Evolutionary conservation across 92 coral and sea anemone species (phyloP), one percentile per base, ranked within the genome.

Genomic region (Porites lobata): DNA sequence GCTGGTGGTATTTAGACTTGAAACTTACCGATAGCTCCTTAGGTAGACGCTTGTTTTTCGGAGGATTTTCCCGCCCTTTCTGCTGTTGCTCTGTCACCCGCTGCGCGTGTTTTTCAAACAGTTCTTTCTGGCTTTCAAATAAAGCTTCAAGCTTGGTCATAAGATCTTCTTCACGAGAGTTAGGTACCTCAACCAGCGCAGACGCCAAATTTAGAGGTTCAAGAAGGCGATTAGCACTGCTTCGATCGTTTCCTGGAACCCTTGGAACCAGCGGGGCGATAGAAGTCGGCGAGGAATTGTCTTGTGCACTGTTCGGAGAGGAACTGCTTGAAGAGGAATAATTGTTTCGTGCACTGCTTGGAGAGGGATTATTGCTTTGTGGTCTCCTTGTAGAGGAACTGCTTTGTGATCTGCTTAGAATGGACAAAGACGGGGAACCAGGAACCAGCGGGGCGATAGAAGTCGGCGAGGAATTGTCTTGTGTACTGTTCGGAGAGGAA

Each of bases 21-120:
- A 24, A 24, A 24, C 26, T 24, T 32, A 32, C 3, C 38, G 38
- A 32, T 32, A 32, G 38, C 38, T 32, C 38, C 38, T 32, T 32
- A 3, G 38, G 4, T 32, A 32, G 38, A 32, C 4, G 38, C 38
- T 32, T 32, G 38, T 32, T 32, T 32, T 32, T 32, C 29, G 75
- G 38, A 19, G 75, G 75, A 24, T 70, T 70, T 70, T 70, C 52
- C 75, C 75, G 75, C 75, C 75, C 26, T 70, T 70, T 32, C 38
- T 32, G 38, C 38, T 1, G 4, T 2, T 32, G 38, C 38, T 32
- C 38, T 3, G 38, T 29, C 20, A 47, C 75, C 52, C 75, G 52
- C 75, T 70, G 32, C 75, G n/a, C 8, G 75, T 70, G 75, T 17
- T 70, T 70, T 47, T 70, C 13, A 70, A 70, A 70, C 9, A 70